Percentiles rank a stretch among this genome's conserved stretches.
phyloP scores from a whole-genome alignment of 2,888 invertebrate species.

The Eumacrocentrus americanus region DNA sequence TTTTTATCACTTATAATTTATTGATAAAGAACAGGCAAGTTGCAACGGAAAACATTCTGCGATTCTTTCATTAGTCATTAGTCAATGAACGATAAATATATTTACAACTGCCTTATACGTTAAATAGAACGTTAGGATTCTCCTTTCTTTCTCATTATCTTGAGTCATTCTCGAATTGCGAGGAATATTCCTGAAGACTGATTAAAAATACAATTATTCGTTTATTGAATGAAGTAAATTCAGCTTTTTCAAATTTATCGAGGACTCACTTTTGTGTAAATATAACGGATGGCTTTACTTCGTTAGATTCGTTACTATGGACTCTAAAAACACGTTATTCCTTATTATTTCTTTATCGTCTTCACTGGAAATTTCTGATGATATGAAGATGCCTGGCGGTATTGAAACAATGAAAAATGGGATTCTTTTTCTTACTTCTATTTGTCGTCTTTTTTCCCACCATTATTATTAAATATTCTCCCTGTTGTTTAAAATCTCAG shows the following conservation, averaged over 20 bases:
- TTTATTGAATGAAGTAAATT: not conserved
- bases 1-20: constrained; percentile 22
- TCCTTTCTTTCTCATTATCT: not conserved
- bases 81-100: constrained; percentile 5
- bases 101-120: constrained; percentile 7
- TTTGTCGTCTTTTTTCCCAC: not conserved
- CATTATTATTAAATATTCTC: too few species aligned
- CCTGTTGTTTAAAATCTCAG: too few species aligned
- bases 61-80: not conserved
- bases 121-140: not conserved
- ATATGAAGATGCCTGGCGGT: not conserved
- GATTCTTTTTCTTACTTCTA: not conserved
- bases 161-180: too few species aligned
- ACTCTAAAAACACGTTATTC: constrained; percentile 25
- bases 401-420: constrained; percentile 2
- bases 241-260: not conserved
- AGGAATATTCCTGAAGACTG: not conserved
- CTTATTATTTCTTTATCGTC: not conserved
- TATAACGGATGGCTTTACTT: constrained; percentile 39
- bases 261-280: constrained; percentile 26
- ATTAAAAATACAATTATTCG: not conserved
- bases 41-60: constrained; percentile 4
- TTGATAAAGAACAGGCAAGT: constrained; percentile 10
- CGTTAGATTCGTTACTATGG: constrained; percentile 38
- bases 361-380: not conserved